Percentiles rank a stretch among this genome's conserved stretches.
phyloP scores from a whole-genome alignment of 2,888 invertebrate species.

The Aporophyla lueneburgensis region DNA sequence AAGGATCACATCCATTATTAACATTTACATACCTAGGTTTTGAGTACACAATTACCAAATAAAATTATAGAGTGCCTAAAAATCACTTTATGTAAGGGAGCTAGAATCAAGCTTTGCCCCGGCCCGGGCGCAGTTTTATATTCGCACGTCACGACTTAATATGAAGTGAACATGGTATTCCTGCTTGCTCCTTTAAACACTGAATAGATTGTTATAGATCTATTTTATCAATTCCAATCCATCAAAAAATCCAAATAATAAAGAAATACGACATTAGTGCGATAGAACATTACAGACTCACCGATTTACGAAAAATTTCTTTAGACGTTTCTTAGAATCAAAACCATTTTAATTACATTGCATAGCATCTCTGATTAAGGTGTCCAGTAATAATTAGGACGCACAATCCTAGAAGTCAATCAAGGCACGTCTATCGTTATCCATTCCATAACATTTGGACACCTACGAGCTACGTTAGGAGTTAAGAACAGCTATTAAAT shows the following conservation, averaged over 20 bases:
- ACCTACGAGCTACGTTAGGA: slow-evolving; percentile 11
- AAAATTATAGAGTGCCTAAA: no score
- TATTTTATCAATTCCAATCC: background rate
- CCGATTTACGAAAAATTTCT: background rate
- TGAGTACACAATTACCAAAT: no score
- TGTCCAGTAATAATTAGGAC: slow-evolving; percentile 47
- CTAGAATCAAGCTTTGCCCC: no score
- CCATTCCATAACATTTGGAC: slow-evolving; percentile 35
- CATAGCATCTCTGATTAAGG: slow-evolving; percentile 15
- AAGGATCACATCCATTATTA: no score
- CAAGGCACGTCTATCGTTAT: slow-evolving; percentile 33
- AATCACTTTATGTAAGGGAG: no score
- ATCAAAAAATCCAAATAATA: background rate
- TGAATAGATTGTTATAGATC: background rate
- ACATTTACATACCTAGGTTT: no score
- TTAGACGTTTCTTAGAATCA: background rate
- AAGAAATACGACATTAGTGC: no score
- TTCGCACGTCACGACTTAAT: no score
- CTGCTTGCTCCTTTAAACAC: background rate
- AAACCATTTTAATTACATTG: slow-evolving; percentile 10
- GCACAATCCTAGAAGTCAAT: slow-evolving; percentile 27
- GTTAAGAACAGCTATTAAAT: slow-evolving; percentile 40
- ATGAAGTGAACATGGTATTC: background rate
- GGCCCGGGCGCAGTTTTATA: no score
- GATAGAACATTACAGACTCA: no score